A percentile compares a stretch with the other conserved stretches of the same genome.
Evolutionary conservation across 1,140 invertebrate genomes (phyloP).

Genomic region (Papilio polyxenes): DNA sequence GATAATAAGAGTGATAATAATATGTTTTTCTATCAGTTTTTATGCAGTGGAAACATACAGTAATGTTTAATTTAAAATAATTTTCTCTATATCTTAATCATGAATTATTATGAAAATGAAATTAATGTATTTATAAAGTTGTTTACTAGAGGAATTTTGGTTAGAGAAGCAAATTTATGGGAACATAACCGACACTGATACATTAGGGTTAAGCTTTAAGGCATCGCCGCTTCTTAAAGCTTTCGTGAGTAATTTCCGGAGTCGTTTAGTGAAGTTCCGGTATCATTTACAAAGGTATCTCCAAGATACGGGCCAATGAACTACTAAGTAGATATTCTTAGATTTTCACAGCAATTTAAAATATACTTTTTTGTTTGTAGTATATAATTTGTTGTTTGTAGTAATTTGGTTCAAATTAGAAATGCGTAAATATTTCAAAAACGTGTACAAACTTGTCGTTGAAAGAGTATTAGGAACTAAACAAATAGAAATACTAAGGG

Average conservation of each 20-base stretch:
- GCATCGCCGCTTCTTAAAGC: constrained; percentile 20
- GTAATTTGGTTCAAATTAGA: neutral
- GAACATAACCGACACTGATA: constrained; percentile 14
- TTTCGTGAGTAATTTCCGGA: constrained; percentile 24
- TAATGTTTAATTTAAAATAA: too few species aligned
- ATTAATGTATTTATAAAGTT: neutral
- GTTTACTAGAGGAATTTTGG: neutral
- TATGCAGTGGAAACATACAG: too few species aligned
- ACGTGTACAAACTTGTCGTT: too few species aligned
- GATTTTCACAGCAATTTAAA: neutral
- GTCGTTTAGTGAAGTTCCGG: constrained; percentile 12
- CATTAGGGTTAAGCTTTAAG: constrained; percentile 25
- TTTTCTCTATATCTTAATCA: too few species aligned
- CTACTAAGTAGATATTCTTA: neutral
- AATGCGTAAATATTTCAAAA: too few species aligned
- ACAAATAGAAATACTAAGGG: too few species aligned
- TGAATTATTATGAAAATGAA: neutral
- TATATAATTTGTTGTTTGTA: neutral
- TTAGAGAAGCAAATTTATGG: neutral
- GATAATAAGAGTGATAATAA: too few species aligned
- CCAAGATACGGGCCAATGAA: neutral
- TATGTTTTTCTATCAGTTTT: too few species aligned
- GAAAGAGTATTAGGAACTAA: too few species aligned
- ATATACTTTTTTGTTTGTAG: neutral
- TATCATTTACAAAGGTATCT: neutral